These are phyloP conservation scores for Callospermophilus lateralis DNA, from an alignment of 2,113 vertebrate species.

Conservation along the genomic window DNA sequence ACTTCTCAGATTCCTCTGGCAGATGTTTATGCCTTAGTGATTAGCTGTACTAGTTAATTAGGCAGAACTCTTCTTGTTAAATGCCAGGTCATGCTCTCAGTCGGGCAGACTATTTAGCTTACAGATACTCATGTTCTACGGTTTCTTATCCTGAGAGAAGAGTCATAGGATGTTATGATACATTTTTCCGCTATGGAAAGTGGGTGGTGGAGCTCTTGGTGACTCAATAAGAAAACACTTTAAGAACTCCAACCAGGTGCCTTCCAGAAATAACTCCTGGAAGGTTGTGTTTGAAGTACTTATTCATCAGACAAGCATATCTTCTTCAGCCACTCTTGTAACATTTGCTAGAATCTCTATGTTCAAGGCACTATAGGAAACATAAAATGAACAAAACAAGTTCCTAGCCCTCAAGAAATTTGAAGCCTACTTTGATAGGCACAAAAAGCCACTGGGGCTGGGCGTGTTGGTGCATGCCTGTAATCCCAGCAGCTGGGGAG, in stretches of 20 bases:
- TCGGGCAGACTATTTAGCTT: conserved; percentile 11
- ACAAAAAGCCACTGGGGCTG: conserved; percentile 22
- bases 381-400: conserved; percentile 30
- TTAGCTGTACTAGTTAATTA: conserved; percentile 48
- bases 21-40: conserved; percentile 68
- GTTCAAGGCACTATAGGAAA: background rate
- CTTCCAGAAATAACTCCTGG: background rate
- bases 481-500: too few relatives aligned
- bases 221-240: background rate
- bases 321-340: conserved; percentile 33
- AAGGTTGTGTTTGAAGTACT: background rate
- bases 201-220: background rate
- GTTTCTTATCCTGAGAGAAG: conserved; percentile 35
- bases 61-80: conserved; percentile 42
- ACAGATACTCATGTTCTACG: background rate
- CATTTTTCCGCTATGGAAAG: background rate
- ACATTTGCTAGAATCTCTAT: conserved; percentile 36
- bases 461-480: too few relatives aligned
- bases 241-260: background rate
- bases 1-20: conserved; percentile 39
- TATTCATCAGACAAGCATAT: background rate
- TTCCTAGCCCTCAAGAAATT: conserved; percentile 36
- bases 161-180: background rate
- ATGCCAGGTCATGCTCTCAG: conserved; percentile 12
- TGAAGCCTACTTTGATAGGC: conserved; percentile 19